Percentiles rank a stretch among this genome's conserved stretches.
phyloP scores from a whole-genome alignment of 2,797 vertebrate genomes.

The Danio choprae region DNA sequence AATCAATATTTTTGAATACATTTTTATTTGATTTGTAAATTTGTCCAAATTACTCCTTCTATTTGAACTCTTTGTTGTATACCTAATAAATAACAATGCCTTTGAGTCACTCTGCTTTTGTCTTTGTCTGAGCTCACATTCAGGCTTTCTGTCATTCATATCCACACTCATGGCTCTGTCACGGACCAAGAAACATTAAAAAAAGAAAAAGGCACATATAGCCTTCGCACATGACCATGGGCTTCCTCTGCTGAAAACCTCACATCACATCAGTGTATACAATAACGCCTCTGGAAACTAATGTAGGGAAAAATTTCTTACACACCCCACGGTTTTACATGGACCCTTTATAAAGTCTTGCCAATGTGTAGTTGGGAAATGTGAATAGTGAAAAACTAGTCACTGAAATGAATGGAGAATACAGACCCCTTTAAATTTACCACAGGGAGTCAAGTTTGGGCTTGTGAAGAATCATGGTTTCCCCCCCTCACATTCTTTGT shows the following conservation, averaged over 20 bases:
- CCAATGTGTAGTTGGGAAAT: neutral
- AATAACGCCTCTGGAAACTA: constrained; percentile 33
- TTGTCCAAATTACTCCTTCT: neutral
- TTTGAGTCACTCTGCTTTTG: neutral
- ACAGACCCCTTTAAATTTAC: neutral
- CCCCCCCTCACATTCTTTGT: neutral
- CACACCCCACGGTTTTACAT: neutral
- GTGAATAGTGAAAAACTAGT: neutral
- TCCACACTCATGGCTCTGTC: neutral
- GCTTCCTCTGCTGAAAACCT: constrained; percentile 33
- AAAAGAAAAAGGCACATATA: too few relatives aligned
- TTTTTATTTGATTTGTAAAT: neutral
- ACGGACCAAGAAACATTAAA: neutral
- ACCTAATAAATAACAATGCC: neutral
- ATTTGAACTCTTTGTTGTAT: neutral
- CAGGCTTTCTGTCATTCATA: neutral
- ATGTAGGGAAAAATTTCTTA: constrained; percentile 30
- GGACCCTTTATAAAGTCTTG: neutral
- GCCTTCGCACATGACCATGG: neutral
- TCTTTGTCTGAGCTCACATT: constrained; percentile 49
- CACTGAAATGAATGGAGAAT: too few relatives aligned
- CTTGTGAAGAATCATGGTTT: constrained; percentile 11
- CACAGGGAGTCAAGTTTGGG: neutral
- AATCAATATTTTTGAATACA: too few relatives aligned
- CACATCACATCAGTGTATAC: constrained; percentile 24